Percentiles rank a stretch among this genome's conserved stretches.
Conservation (phyloP, 2,113 vertebrate species). For the Thomomys bottae region DNA sequence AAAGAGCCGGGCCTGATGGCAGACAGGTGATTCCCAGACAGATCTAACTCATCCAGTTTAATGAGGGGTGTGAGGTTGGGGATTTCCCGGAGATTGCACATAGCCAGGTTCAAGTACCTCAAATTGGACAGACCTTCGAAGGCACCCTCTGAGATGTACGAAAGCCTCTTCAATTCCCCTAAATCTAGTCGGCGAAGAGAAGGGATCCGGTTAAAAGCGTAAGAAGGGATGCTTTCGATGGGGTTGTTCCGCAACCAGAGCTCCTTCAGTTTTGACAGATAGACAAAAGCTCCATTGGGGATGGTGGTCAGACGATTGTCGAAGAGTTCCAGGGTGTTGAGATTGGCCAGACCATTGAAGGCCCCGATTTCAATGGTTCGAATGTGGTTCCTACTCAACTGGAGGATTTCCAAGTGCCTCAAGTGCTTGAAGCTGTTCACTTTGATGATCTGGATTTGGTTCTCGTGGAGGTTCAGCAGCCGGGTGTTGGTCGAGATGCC, state of each 20-base stretch:
- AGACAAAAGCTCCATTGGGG: constrained; percentile 99
- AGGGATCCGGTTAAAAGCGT: constrained; percentile 99
- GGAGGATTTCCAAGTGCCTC: constrained; percentile 97
- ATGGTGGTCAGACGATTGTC: constrained; percentile 99
- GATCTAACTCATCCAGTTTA: constrained; percentile 97
- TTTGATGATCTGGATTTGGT: constrained; percentile 99
- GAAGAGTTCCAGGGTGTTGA: constrained; percentile 99
- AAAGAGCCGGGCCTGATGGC: constrained; percentile 96
- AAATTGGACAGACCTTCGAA: constrained; percentile 99
- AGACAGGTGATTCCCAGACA: constrained; percentile 98
- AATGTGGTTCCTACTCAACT: constrained; percentile 98
- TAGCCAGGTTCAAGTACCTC: constrained; percentile 99
- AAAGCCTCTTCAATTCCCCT: constrained; percentile 97
- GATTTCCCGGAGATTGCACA: constrained; percentile 99
- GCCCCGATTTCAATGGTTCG: constrained; percentile 99
- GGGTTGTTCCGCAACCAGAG: constrained; percentile 99
- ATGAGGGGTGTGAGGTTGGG: constrained; percentile 98
- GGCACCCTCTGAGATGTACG: constrained; percentile 99
- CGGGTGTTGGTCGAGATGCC: constrained; percentile 99
- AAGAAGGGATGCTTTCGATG: constrained; percentile 98
- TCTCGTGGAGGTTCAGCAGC: constrained; percentile 98
- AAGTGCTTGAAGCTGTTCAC: constrained; percentile 99
- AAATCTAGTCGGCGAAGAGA: constrained; percentile 96
- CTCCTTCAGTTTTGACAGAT: constrained; percentile 98
- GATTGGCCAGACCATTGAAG: constrained; percentile 98